Conservation (phyloP, 2,888 invertebrate species). For the Isotomurus palustris region DNA sequence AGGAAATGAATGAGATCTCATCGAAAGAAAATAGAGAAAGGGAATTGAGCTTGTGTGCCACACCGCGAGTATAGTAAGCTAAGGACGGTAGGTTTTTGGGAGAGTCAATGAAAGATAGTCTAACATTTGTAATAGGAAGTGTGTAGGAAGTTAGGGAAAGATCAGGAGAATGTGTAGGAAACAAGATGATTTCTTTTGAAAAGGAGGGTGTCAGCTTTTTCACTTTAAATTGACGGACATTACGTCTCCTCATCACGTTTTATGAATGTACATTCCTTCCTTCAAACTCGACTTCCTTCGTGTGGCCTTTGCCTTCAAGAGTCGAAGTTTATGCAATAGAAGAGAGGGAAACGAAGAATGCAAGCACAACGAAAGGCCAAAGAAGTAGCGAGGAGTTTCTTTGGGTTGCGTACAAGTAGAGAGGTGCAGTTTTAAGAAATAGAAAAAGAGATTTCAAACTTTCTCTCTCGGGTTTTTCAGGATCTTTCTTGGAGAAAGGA, state of each 20-base stretch:
- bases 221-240: conserved; percentile 39
- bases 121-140: no score
- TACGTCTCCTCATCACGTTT: conserved; percentile 40
- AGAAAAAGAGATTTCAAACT: no score
- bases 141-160: not conserved
- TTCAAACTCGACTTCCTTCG: no score
- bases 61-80: no score
- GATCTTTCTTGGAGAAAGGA: no score
- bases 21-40: not conserved
- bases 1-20: not conserved
- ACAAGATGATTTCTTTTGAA: conserved; percentile 12
- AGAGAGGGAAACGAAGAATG: no score
- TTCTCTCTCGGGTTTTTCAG: no score
- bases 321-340: no score
- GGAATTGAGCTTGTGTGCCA: not conserved
- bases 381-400: conserved; percentile 3
- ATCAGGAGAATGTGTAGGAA: not conserved
- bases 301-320: no score
- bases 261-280: conserved; percentile 29
- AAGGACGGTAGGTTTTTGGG: no score
- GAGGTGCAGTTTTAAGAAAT: not conserved
- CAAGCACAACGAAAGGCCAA: not conserved
- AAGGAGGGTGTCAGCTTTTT: conserved; percentile 38
- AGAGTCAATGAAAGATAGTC: no score
- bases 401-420: not conserved